Evolutionary conservation across 2,888 invertebrate species (phyloP).

Genomic region (Synanthedon tipuliformis): DNA sequence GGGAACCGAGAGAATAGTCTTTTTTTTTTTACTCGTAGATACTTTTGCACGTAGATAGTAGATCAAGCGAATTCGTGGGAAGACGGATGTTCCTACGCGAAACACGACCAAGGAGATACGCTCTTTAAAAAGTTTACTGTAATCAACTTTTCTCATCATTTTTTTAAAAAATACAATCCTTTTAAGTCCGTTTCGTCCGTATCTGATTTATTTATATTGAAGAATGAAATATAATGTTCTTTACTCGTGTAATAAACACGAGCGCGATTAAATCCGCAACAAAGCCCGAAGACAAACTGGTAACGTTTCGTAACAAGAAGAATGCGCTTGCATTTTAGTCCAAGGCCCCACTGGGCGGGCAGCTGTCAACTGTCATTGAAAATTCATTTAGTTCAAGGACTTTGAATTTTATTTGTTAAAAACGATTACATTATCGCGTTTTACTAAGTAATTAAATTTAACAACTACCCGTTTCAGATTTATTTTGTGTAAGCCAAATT

Average conservation of each 20-base stretch:
- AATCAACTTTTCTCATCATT: no score
- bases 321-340: background rate
- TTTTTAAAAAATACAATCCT: slow-evolving; percentile 13
- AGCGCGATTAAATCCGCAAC: slow-evolving; percentile 2
- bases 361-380: slow-evolving; percentile 5
- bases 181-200: slow-evolving; percentile 10
- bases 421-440: no score
- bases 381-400: slow-evolving; percentile 5
- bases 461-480: no score
- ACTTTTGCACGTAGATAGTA: slow-evolving; percentile 15
- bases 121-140: slow-evolving; percentile 12
- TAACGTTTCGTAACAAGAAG: slow-evolving; percentile 5
- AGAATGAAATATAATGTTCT: no score
- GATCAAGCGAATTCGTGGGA: slow-evolving; percentile 29
- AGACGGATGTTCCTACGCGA: slow-evolving; percentile 32
- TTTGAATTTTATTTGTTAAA: background rate
- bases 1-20: slow-evolving; percentile 11
- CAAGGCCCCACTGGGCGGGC: slow-evolving; percentile 5
- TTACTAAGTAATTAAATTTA: no score
- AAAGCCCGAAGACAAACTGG: slow-evolving; percentile 6
- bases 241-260: background rate
- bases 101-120: slow-evolving; percentile 29
- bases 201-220: no score
- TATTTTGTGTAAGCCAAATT: no score
- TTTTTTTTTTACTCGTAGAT: slow-evolving; percentile 3